phyloP scores from a whole-genome alignment of 2,888 invertebrate species.

The Heliothis peltigera region DNA sequence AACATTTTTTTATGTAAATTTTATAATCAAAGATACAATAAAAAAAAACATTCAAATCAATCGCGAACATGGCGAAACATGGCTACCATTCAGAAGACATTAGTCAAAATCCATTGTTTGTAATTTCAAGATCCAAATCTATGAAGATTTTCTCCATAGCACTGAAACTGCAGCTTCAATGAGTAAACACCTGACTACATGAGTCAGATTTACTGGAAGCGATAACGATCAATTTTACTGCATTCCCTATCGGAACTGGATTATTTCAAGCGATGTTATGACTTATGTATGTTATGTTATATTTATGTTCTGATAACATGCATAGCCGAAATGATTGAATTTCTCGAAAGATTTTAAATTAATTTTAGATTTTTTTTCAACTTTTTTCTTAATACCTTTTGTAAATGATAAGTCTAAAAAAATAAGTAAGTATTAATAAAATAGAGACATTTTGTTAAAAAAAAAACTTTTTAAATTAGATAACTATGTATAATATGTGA shows the following conservation, averaged over 20 bases:
- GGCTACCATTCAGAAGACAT: neutral
- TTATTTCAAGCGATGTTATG: conserved; percentile 48
- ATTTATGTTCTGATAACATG: conserved; percentile 35
- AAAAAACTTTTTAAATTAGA: too few species aligned
- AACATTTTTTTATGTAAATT: too few species aligned
- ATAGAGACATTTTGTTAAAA: too few species aligned
- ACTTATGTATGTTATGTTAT: conserved; percentile 51
- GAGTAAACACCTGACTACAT: conserved; percentile 59
- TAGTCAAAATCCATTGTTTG: conserved; percentile 1
- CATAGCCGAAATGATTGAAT: conserved; percentile 5
- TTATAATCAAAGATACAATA: too few species aligned
- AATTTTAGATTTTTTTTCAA: neutral
- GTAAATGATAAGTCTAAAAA: too few species aligned
- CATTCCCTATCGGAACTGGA: conserved; percentile 58
- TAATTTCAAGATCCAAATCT: conserved; percentile 10
- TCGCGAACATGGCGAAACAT: too few species aligned
- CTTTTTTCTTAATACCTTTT: neutral
- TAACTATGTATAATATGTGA: too few species aligned
- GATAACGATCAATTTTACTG: conserved; percentile 70
- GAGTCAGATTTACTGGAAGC: conserved; percentile 67
- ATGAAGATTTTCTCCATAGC: conserved; percentile 43
- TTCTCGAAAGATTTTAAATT: conserved; percentile 11
- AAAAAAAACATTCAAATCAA: too few species aligned
- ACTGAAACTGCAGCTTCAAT: conserved; percentile 42
- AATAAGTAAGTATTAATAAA: too few species aligned